Evolutionary conservation across 1,140 invertebrate genomes (phyloP), one percentile per base, ranked within the genome.

Genomic region (Drosophila malerkotliana): DNA sequence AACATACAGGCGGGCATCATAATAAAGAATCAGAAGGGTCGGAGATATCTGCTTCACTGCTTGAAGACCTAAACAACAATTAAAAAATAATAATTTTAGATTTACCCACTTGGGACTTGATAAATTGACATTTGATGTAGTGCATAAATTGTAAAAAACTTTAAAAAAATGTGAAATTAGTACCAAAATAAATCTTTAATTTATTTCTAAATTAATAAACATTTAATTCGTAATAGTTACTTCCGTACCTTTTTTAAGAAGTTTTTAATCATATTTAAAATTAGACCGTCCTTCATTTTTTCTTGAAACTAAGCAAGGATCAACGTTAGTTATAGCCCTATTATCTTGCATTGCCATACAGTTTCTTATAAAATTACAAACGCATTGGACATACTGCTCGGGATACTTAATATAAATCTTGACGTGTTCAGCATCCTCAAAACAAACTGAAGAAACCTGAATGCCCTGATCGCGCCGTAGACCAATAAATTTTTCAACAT

Each of bases 391-490:
- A 83, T 96, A 96, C 37, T 93, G 93, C 28, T 95, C 93, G 15
- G 93, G 93, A 80, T 96, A 93, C 26, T 93, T 92, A 21, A 92
- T 92, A 71, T 94, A 94, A 77, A 96, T 95, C 72, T 95, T 94
- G 0, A 96, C 95, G 90, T 96, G 95, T 21, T 94, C 93, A 4
- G 95, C 95, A 77, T 94, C 93, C 32, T 95, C 94, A 84, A 95
- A 96, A 28, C 94, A 93, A 8, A 95, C 92, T 9, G 93, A 91
- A 9, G 93, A 93, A 0, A 96, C 94, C 61, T 93, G 80, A 3
- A 96, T 93, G 0, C 95, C 95, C 9, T 93, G 90, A 47, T 90
- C 92, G 45, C 93, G 92, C 28, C 95, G 92, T n/a, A 93, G 90
- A 14, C 92, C 91, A 6, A 94, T 94, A 61, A 95, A 95, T 62